A percentile compares a stretch with the other conserved stretches of the same genome.
phyloP scores from a whole-genome alignment of 1,140 invertebrate species.

The Trichonephila clavipes region DNA sequence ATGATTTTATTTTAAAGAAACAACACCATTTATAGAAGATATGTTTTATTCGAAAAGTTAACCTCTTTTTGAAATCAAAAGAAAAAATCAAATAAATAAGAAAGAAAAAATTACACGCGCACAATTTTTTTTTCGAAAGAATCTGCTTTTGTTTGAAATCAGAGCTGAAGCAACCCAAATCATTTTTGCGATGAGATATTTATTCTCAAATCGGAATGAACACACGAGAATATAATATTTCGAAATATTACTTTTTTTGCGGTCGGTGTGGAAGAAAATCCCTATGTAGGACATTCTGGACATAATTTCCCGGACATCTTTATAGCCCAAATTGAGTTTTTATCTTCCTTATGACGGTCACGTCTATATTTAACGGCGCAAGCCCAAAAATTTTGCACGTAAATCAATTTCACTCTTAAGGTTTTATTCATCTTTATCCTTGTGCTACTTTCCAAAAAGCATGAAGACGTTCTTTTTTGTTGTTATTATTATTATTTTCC shows the following conservation, averaged over 20 bases:
- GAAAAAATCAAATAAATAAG: not conserved
- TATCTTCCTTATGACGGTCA: slow-evolving; percentile 27
- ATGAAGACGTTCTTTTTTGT: slow-evolving; percentile 22
- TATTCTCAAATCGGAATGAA: slow-evolving; percentile 1
- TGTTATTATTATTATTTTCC: not conserved
- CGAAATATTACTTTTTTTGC: slow-evolving; percentile 13
- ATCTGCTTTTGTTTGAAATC: slow-evolving; percentile 41
- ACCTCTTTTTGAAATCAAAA: not conserved
- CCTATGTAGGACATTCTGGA: slow-evolving; percentile 34
- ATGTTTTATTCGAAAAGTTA: not conserved
- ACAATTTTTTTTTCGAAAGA: not conserved
- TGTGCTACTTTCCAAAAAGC: slow-evolving; percentile 42
- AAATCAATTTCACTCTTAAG: slow-evolving; percentile 28
- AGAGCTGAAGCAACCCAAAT: not conserved
- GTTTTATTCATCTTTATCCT: slow-evolving; percentile 47
- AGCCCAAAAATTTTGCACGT: slow-evolving; percentile 24
- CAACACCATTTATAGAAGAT: not conserved
- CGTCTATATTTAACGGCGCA: slow-evolving; percentile 26
- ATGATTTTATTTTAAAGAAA: not conserved
- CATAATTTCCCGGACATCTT: slow-evolving; percentile 34
- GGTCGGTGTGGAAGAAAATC: not conserved
- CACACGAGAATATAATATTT: slow-evolving; percentile 37
- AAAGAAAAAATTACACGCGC: not conserved
- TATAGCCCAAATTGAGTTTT: slow-evolving; percentile 26
- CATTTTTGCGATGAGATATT: not conserved